Evolutionary conservation across 2,888 invertebrate species (phyloP), one percentile per base, ranked within the genome.

Genomic region (Torymus texanus): DNA sequence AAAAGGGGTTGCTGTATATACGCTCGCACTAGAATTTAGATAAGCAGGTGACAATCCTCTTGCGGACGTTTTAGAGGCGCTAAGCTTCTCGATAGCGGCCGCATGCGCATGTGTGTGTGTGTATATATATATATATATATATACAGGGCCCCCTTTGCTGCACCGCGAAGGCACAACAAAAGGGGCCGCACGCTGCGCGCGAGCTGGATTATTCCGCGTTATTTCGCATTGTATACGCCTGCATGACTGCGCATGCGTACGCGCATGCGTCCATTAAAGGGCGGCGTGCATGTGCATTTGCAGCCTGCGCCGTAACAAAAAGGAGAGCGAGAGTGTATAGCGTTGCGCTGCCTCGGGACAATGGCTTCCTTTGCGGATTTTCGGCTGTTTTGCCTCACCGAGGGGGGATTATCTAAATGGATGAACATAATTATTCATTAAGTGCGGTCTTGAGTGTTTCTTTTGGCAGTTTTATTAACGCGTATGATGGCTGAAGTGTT

Each of bases 31-130:
- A 79, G 71, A 82, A 76, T 82, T 83, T 81, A 86, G 87, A 87
- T 87, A 87, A 89, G 88, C 88, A 88, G 88, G 88, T 89, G 89
- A 87, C 87, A 87, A 89, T 88, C 88, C 87, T 87, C 87, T 88
- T 88, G 89, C 85, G 88, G 88, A 82, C 85, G 84, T 87, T 86
- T 86, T 85, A 84, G 84, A 87, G 85, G 86, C 86, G 86, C 83
- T 84, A 84, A 84, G 84, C 83, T 80, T 80, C 79, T 76, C 80
- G 81, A 81, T 82, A 77, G 83, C 80, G 80, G 74, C 65, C 53
- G 70, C 41, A 8, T 41, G 8, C 41, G 41, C 10, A 8, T 41
- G 8, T 29, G 81, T 83, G 82, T 76, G 82, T 51, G 59, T 81
- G 1, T 41, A 8, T 41, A 29, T 29, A 81, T 83, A 82, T 76